Conservation (phyloP, 2,113 vertebrate species). For the Archilochus colubris region DNA sequence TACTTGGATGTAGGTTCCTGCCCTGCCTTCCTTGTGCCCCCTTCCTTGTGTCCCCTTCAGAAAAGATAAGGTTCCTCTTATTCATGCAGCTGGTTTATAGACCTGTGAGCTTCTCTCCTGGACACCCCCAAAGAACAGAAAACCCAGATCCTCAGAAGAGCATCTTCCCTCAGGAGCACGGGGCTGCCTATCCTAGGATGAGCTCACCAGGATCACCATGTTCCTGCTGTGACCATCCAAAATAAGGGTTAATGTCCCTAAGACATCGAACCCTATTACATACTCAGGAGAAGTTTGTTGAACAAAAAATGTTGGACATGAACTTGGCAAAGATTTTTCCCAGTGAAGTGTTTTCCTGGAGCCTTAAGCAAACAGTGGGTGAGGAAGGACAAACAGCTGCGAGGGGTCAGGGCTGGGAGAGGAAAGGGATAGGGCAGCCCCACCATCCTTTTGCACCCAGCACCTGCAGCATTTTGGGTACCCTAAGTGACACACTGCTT, state of each 20-base stretch:
- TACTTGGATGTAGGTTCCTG: neutral
- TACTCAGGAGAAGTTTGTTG: neutral
- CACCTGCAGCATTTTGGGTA: accelerated
- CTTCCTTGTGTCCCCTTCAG: neutral
- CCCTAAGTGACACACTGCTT: accelerated
- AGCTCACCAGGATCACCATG: neutral
- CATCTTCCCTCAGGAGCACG: neutral
- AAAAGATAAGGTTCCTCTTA: neutral
- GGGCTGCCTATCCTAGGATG: neutral
- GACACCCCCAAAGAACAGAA: neutral
- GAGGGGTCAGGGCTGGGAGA: neutral
- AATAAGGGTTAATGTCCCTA: accelerated
- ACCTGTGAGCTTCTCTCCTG: neutral
- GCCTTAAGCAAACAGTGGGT: neutral
- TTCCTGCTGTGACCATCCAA: neutral
- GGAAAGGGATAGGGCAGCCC: neutral
- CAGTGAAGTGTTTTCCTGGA: neutral
- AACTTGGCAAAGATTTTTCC: neutral
- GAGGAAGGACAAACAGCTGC: neutral
- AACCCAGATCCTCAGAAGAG: neutral
- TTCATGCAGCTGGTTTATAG: neutral
- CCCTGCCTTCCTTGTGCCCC: accelerated
- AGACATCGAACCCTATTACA: accelerated
- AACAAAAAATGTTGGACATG: neutral
- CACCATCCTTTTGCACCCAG: neutral